Evolutionary conservation across 2,888 invertebrate species (phyloP).

Genomic region (Rhabditoides inermis): DNA sequence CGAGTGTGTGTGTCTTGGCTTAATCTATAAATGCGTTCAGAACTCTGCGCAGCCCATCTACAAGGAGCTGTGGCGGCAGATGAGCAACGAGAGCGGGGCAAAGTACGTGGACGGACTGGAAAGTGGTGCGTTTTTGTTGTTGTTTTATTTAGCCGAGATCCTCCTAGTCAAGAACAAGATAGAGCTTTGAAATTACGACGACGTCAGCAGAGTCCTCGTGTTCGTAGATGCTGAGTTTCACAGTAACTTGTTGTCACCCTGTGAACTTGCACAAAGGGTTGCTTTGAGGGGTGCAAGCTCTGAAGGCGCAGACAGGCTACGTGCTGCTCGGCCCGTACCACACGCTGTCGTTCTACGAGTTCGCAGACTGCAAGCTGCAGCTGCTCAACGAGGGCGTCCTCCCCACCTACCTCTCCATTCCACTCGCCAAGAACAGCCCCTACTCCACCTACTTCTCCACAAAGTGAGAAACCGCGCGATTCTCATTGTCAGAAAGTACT

Average conservation of each 20-base stretch:
- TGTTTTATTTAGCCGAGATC: no score
- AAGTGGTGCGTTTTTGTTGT: conserved; percentile 18
- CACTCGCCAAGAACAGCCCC: conserved; percentile 20
- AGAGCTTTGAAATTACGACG: not conserved
- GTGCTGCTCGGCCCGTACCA: conserved; percentile 39
- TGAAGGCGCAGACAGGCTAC: conserved; percentile 20
- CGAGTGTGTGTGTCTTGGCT: conserved; percentile 5
- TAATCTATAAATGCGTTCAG: conserved; percentile 8
- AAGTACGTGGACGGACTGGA: conserved; percentile 30
- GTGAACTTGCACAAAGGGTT: no score
- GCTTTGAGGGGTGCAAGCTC: conserved; percentile 22
- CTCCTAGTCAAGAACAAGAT: no score
- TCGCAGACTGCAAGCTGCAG: conserved; percentile 29
- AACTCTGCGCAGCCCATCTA: conserved; percentile 20
- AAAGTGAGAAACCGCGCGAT: conserved; percentile 9
- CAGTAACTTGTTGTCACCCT: no score
- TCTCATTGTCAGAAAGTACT: not conserved
- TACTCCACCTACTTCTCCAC: conserved; percentile 29
- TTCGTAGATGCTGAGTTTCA: no score
- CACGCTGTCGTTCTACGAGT: conserved; percentile 30
- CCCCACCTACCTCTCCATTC: conserved; percentile 36
- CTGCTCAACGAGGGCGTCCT: conserved; percentile 33
- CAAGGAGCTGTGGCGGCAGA: conserved; percentile 36
- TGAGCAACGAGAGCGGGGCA: conserved; percentile 28
- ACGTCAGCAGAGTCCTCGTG: not conserved